phyloP scores from a whole-genome alignment of 2,888 invertebrate species.

The Branchellion lobata region DNA sequence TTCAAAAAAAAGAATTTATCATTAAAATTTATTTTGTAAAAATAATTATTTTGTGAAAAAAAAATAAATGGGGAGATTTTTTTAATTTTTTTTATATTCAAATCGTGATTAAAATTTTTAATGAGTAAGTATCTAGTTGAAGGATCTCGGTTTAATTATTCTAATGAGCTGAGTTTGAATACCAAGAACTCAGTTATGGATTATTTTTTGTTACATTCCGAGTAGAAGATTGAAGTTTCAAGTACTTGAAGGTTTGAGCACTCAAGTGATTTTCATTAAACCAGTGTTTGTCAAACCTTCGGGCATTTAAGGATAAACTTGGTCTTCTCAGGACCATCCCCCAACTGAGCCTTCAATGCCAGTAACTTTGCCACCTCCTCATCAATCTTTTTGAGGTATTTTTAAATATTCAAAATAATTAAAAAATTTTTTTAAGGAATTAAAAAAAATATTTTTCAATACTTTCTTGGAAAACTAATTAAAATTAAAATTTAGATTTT shows the following conservation, averaged over 20 bases:
- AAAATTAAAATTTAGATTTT: too few relatives aligned
- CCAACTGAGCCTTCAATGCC: conserved; percentile 75
- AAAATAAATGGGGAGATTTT: neutral
- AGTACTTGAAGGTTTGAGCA: too few relatives aligned
- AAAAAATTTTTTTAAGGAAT: neutral
- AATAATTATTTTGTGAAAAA: neutral
- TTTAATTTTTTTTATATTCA: conserved; percentile 4
- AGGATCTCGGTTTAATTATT: too few relatives aligned
- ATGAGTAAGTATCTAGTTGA: too few relatives aligned
- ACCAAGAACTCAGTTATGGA: too few relatives aligned
- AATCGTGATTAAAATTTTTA: neutral
- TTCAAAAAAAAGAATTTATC: neutral
- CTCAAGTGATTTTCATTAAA: too few relatives aligned
- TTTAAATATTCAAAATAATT: conserved; percentile 35
- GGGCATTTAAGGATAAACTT: conserved; percentile 80
- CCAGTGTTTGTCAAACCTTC: too few relatives aligned
- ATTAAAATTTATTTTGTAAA: neutral
- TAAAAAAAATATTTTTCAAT: too few relatives aligned
- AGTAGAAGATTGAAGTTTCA: too few relatives aligned
- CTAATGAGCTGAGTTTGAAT: too few relatives aligned
- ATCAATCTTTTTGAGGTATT: conserved; percentile 73
- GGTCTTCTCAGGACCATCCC: conserved; percentile 59
- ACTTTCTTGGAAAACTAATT: too few relatives aligned
- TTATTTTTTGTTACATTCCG: too few relatives aligned
- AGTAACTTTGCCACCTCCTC: conserved; percentile 80